These are phyloP conservation scores for Borostomias antarcticus DNA, from an alignment of 2,797 vertebrate genomes.

Conservation along the genomic window DNA sequence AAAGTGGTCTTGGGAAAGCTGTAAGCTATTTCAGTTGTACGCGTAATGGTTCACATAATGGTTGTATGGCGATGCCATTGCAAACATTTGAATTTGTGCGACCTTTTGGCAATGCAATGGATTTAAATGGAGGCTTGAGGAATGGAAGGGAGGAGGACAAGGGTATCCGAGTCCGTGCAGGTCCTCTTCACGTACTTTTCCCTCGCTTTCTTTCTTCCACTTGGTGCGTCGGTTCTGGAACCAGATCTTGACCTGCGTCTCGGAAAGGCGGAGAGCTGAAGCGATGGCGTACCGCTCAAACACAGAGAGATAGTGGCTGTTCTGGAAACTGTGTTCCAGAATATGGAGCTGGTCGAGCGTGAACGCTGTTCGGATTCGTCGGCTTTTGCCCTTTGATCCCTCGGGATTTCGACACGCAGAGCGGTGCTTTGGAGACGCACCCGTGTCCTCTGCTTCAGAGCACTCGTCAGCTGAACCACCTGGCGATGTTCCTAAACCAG, in stretches of 20 bases:
- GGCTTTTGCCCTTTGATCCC: constrained; percentile 40
- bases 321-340: constrained; percentile 75
- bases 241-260: constrained; percentile 84
- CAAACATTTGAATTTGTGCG: constrained; percentile 44
- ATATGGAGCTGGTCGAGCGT: constrained; percentile 72
- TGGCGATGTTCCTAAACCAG: constrained; percentile 19
- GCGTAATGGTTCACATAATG: constrained; percentile 24
- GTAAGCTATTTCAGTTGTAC: neutral
- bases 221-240: constrained; percentile 83
- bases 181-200: constrained; percentile 40
- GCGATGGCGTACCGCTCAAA: constrained; percentile 75
- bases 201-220: constrained; percentile 77
- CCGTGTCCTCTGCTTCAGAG: constrained; percentile 13
- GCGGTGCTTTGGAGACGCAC: neutral
- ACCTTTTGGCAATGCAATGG: constrained; percentile 38
- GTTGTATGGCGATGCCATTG: constrained; percentile 26
- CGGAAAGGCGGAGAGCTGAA: constrained; percentile 66
- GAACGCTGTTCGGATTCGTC: constrained; percentile 77
- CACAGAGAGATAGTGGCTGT: constrained; percentile 77
- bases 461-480: constrained; percentile 5
- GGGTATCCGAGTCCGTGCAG: constrained; percentile 6
- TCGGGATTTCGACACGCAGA: neutral
- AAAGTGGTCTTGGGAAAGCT: neutral
- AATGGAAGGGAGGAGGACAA: neutral
- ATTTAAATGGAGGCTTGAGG: constrained; percentile 12